Conservation (phyloP, 2,888 invertebrate species). For the Agrilus cyanescens region DNA sequence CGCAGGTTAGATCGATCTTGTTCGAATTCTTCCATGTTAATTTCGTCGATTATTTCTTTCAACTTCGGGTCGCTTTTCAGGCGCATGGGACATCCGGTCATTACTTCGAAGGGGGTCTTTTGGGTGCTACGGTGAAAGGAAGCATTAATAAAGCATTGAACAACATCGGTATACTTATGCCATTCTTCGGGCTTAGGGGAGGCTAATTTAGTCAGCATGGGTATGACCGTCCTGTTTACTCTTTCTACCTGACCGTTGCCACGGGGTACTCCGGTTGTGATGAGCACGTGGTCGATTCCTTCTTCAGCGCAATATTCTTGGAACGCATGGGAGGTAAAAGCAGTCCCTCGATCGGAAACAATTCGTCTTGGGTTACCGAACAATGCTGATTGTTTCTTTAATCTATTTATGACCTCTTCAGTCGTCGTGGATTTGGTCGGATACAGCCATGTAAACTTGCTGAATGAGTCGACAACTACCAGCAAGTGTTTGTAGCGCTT, state of each 20-base stretch:
- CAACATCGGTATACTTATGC: constrained; percentile 10
- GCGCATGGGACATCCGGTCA: constrained; percentile 18
- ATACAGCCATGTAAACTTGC: no score
- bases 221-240: constrained; percentile 4
- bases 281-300: constrained; percentile 5
- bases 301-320: constrained; percentile 6
- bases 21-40: no score
- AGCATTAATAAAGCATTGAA: constrained; percentile 8
- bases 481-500: constrained; percentile 23
- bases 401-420: constrained; percentile 5
- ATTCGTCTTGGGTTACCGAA: constrained; percentile 13
- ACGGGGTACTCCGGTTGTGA: constrained; percentile 4
- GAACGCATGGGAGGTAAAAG: constrained; percentile 10
- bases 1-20: no score
- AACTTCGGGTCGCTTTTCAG: no score
- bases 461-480: constrained; percentile 20
- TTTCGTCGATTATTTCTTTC: no score
- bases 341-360: constrained; percentile 12
- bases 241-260: constrained; percentile 7
- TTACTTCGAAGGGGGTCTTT: no score
- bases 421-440: constrained; percentile 4
- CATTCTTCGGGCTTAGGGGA: constrained; percentile 10
- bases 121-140: no score
- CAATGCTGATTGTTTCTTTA: constrained; percentile 5
- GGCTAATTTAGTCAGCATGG: constrained; percentile 11